A percentile compares a stretch with the other conserved stretches of the same genome.
Evolutionary conservation across 2,888 invertebrate species (phyloP).

Genomic region (Lithophane socia): DNA sequence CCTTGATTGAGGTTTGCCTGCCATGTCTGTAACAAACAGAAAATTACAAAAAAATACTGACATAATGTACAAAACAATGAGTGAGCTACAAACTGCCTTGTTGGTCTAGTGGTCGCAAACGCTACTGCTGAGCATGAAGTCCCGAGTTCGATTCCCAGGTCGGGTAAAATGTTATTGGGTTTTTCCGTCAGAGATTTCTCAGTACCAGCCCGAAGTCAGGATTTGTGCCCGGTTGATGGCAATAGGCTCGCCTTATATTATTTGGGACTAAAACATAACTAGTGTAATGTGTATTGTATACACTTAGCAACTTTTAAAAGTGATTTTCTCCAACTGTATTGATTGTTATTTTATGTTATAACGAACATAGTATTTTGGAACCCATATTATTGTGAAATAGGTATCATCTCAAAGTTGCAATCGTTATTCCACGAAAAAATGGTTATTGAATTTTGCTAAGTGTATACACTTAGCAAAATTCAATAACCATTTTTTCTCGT

Average conservation of each 20-base stretch:
- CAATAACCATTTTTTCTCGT: too few relatives aligned
- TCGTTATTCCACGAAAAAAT: too few relatives aligned
- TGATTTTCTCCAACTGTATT: too few relatives aligned
- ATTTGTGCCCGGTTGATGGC: neutral
- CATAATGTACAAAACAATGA: neutral
- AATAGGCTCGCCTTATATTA: neutral
- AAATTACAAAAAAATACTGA: neutral
- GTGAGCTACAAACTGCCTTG: neutral
- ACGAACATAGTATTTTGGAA: too few relatives aligned
- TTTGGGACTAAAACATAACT: neutral
- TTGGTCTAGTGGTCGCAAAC: neutral
- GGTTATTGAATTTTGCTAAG: too few relatives aligned
- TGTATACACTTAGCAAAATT: too few relatives aligned
- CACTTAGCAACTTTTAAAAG: too few relatives aligned
- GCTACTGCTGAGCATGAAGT: neutral
- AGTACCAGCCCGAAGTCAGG: neutral
- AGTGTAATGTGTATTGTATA: neutral
- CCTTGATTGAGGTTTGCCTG: slow-evolving; percentile 81
- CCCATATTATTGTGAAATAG: too few relatives aligned
- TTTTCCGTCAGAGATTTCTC: neutral
- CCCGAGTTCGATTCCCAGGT: neutral
- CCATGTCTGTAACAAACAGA: slow-evolving; percentile 77
- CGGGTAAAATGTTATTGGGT: neutral
- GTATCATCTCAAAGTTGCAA: too few relatives aligned
- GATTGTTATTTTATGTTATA: too few relatives aligned